These are phyloP conservation scores for Poeciliopsis turneri DNA, from an alignment of 2,797 vertebrate species.

Conservation along the genomic window DNA sequence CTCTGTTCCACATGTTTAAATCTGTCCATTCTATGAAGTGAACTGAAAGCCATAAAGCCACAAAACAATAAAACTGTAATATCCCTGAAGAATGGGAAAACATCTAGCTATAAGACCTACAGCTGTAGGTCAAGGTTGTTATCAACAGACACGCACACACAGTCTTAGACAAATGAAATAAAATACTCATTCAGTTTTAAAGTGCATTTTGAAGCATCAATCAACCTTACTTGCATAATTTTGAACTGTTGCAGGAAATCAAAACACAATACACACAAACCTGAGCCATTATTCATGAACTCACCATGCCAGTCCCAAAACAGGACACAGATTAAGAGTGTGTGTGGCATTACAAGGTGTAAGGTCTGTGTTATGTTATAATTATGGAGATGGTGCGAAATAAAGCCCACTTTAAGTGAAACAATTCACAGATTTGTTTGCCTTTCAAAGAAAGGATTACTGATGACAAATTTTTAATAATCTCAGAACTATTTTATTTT, in stretches of 20 bases:
- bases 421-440: neutral
- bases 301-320: neutral
- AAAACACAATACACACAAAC: neutral
- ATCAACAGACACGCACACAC: neutral
- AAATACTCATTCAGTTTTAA: too few relatives aligned
- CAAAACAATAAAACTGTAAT: neutral
- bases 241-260: neutral
- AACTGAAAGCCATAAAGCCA: neutral
- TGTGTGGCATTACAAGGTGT: neutral
- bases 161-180: neutral
- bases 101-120: neutral
- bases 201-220: neutral
- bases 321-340: neutral
- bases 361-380: neutral
- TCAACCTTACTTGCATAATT: neutral
- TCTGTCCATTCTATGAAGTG: neutral
- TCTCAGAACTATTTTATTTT: neutral
- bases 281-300: neutral
- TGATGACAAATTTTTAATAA: neutral
- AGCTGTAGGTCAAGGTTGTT: slow-evolving; percentile 1
- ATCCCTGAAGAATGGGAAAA: neutral
- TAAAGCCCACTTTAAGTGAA: neutral
- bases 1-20: neutral
- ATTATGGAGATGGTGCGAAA: neutral
- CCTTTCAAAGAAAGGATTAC: neutral